phyloP scores from a whole-genome alignment of 2,888 invertebrate genomes.

The Rotaria socialis region DNA sequence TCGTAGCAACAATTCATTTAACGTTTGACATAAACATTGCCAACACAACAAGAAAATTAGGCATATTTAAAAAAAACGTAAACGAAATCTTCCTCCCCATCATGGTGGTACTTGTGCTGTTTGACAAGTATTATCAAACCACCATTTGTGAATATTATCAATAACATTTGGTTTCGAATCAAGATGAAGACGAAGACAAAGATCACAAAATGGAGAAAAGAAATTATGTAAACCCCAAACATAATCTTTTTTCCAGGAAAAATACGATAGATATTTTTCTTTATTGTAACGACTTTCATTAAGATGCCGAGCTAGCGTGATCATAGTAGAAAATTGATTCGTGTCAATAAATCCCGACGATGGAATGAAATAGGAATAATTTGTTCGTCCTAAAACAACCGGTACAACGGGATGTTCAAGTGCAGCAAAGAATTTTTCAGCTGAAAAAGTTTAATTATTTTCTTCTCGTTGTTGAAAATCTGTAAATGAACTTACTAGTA shows the following conservation, averaged over 20 bases:
- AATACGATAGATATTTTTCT: slow-evolving; percentile 6
- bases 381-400: not conserved
- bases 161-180: not conserved
- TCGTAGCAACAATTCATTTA: too few relatives aligned
- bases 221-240: not conserved
- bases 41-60: too few relatives aligned
- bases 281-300: not conserved
- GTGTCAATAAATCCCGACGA: not conserved
- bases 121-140: not conserved
- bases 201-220: not conserved
- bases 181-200: slow-evolving; percentile 1
- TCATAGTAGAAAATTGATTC: not conserved
- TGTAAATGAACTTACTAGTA: not conserved
- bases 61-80: too few relatives aligned
- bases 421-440: not conserved
- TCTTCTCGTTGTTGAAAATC: too few relatives aligned
- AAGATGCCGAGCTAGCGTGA: not conserved
- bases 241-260: slow-evolving; percentile 10
- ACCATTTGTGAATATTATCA: slow-evolving; percentile 1
- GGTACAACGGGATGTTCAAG: not conserved
- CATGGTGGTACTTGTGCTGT: not conserved
- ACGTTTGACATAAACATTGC: too few relatives aligned
- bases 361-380: slow-evolving; percentile 8
- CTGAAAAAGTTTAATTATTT: not conserved
- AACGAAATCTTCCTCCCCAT: too few relatives aligned